Conservation (phyloP, 2,113 vertebrate genomes). For the Malurus alboscapulatus region DNA sequence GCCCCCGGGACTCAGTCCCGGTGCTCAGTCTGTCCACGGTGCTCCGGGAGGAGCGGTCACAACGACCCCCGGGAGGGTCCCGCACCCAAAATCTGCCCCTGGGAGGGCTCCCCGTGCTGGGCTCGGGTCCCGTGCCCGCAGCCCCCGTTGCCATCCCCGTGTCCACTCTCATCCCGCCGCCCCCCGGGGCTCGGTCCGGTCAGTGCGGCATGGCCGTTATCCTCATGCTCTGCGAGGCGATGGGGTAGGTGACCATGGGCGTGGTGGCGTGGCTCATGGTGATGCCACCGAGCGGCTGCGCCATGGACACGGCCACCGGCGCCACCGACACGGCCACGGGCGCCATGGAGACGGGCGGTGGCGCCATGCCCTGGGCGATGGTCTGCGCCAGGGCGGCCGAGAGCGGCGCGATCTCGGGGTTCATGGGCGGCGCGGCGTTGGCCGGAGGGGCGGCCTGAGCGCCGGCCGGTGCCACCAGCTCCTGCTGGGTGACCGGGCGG, state of each 20-base stretch:
- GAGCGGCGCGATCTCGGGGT: conserved; percentile 91
- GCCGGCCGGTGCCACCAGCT: conserved; percentile 85
- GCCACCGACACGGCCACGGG: conserved; percentile 93
- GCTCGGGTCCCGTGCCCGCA: too few relatives aligned
- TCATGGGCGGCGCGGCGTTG: conserved; percentile 85
- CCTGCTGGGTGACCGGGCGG: conserved; percentile 89
- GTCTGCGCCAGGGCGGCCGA: conserved; percentile 93
- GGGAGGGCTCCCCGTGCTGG: too few relatives aligned
- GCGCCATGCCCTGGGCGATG: conserved; percentile 93
- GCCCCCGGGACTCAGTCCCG: not conserved
- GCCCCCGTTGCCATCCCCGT: not conserved
- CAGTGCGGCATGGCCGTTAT: conserved; percentile 95
- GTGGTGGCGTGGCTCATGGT: conserved; percentile 97
- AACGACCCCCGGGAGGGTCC: too few relatives aligned
- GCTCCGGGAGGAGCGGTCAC: not conserved
- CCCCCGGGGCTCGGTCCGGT: not conserved
- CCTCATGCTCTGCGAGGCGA: conserved; percentile 96
- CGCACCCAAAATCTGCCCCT: too few relatives aligned
- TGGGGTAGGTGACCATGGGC: conserved; percentile 95
- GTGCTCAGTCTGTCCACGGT: not conserved
- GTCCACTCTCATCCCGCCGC: not conserved
- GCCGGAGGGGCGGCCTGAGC: conserved; percentile 81
- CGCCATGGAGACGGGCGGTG: conserved; percentile 94
- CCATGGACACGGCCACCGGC: conserved; percentile 93
- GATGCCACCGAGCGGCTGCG: conserved; percentile 89